Conservation (phyloP, 64 coral and sea anemone species). For the Trachythela sp. region DNA sequence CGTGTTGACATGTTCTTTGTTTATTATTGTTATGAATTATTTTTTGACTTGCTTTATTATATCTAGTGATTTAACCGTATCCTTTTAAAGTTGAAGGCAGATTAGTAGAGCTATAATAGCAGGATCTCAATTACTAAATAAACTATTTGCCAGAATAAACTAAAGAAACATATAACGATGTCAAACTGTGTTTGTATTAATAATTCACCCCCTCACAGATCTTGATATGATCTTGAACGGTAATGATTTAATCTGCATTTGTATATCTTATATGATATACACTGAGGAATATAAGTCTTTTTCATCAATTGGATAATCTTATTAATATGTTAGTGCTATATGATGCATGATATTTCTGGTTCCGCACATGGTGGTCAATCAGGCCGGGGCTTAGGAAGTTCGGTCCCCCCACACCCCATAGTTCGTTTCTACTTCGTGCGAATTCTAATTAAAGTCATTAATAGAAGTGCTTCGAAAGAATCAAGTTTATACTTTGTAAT, state of each 20-base stretch:
- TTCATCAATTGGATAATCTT: too few relatives aligned
- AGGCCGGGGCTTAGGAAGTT: too few relatives aligned
- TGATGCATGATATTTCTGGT: too few relatives aligned
- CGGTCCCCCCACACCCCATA: too few relatives aligned
- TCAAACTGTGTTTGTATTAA: background rate
- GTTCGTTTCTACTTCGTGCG: too few relatives aligned
- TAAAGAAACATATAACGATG: background rate
- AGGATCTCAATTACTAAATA: conserved; percentile 4
- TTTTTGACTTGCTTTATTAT: background rate
- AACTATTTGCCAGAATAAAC: conserved; percentile 1
- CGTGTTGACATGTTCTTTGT: too few relatives aligned
- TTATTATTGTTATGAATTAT: background rate
- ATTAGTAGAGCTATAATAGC: background rate
- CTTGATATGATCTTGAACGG: background rate
- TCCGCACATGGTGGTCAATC: too few relatives aligned
- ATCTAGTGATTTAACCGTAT: background rate
- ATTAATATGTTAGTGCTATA: too few relatives aligned
- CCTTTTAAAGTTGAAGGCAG: background rate
- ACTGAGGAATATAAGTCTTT: too few relatives aligned
- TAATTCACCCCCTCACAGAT: background rate
- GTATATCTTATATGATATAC: background rate
- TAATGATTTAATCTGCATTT: background rate
- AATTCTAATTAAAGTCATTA: too few relatives aligned
- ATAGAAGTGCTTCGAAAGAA: too few relatives aligned
- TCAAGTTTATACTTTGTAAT: too few relatives aligned